Evolutionary conservation across 2,113 vertebrate genomes (phyloP).

Genomic region (Phylloscopus trochilus): DNA sequence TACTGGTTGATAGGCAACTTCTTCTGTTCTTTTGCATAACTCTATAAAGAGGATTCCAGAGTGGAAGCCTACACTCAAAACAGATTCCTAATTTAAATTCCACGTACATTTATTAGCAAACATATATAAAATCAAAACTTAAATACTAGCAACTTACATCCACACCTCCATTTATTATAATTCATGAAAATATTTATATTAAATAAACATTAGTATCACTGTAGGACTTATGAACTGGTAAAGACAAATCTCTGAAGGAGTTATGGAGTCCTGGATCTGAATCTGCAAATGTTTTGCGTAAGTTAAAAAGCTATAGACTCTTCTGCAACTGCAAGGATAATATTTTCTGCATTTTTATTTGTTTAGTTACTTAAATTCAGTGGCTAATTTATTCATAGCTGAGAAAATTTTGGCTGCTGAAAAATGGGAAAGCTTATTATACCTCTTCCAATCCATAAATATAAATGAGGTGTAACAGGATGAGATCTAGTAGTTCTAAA

Average conservation of each 20-base stretch:
- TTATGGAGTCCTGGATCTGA: not conserved
- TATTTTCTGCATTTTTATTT: conserved; percentile 14
- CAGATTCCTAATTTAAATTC: not conserved
- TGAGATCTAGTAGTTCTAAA: conserved; percentile 32
- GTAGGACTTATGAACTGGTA: not conserved
- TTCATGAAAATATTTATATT: not conserved
- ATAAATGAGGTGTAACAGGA: conserved; percentile 45
- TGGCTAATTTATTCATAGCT: conserved; percentile 36
- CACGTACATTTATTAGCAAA: not conserved
- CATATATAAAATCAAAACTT: not conserved
- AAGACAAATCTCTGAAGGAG: not conserved
- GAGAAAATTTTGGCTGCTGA: conserved; percentile 14
- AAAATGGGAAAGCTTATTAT: conserved; percentile 20
- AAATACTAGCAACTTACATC: not conserved
- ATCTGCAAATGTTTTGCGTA: not conserved
- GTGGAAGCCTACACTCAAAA: not conserved
- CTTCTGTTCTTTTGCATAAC: not conserved
- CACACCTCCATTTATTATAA: not conserved
- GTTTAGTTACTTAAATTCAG: conserved; percentile 15
- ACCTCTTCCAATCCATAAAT: conserved; percentile 31
- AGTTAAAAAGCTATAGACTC: not conserved
- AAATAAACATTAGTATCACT: not conserved
- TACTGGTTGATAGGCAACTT: not conserved
- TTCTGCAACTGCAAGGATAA: not conserved
- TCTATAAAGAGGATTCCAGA: not conserved